A percentile compares a stretch with the other conserved stretches of the same genome.
phyloP scores from a whole-genome alignment of 1,140 invertebrate species.

The Hypsibius dujardini region DNA sequence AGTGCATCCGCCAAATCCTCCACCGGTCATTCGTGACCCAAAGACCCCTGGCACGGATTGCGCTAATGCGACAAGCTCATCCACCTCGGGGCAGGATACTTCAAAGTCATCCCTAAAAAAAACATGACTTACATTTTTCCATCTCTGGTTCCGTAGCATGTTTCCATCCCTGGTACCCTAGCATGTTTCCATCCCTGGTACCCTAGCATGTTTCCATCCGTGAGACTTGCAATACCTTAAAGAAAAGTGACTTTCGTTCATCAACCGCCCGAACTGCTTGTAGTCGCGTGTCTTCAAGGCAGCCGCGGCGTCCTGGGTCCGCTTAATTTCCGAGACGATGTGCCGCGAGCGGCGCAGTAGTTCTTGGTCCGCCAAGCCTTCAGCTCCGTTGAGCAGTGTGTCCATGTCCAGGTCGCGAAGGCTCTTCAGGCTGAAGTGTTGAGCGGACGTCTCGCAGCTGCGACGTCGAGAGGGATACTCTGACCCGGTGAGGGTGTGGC shows the following conservation, averaged over 20 bases:
- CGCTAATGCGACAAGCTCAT: constrained; percentile 56
- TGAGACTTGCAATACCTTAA: constrained; percentile 41
- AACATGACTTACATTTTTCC: constrained; percentile 15
- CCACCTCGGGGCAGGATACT: constrained; percentile 69
- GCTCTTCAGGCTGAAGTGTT: constrained; percentile 49
- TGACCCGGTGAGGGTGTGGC: constrained; percentile 62
- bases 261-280: constrained; percentile 52
- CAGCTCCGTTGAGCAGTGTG: constrained; percentile 44
- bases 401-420: constrained; percentile 46
- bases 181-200: too few species aligned
- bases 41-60: constrained; percentile 48
- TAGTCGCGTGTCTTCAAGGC: constrained; percentile 51
- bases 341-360: constrained; percentile 55
- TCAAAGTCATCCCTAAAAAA: constrained; percentile 54
- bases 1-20: constrained; percentile 81
- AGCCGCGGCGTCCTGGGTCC: constrained; percentile 50
- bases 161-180: too few species aligned
- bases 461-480: constrained; percentile 61
- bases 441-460: constrained; percentile 58
- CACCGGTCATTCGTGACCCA: constrained; percentile 77
- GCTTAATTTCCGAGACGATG: constrained; percentile 61
- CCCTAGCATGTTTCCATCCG: too few species aligned
- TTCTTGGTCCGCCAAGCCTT: constrained; percentile 38
- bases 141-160: constrained; percentile 16
- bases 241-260: constrained; percentile 69